phyloP scores from a whole-genome alignment of 2,113 vertebrate species.

The Lycocorax pyrrhopterus region DNA sequence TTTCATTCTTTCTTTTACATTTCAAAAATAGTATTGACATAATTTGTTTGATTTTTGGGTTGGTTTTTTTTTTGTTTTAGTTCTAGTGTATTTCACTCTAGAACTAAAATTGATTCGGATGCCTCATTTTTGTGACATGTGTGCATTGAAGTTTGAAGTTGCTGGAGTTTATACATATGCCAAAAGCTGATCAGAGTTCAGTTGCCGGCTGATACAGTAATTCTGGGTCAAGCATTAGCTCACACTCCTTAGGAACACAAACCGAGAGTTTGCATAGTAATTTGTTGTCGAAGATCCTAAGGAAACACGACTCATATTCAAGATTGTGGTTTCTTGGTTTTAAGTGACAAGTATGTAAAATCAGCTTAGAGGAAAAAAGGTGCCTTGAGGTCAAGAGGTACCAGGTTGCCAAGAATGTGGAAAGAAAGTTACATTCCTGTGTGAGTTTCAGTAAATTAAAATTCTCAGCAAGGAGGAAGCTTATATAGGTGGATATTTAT shows the following conservation, averaged over 20 bases:
- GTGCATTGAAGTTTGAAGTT: background rate
- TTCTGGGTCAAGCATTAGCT: background rate
- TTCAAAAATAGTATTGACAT: background rate
- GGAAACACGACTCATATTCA: background rate
- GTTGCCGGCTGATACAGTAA: background rate
- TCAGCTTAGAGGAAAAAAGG: constrained; percentile 12
- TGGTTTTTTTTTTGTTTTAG: background rate
- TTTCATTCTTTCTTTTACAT: background rate
- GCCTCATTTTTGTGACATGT: background rate
- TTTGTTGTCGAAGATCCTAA: background rate
- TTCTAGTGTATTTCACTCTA: background rate
- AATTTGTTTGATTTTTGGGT: background rate
- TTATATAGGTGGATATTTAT: background rate
- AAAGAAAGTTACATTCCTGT: background rate
- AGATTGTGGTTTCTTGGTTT: background rate
- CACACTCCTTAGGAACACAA: background rate
- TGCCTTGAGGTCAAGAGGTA: background rate
- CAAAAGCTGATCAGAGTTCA: background rate
- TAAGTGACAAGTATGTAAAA: background rate
- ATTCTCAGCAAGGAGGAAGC: background rate
- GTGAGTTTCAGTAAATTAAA: background rate
- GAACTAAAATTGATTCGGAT: background rate
- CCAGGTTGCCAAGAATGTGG: background rate
- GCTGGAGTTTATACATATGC: background rate
- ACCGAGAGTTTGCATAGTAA: background rate